phyloP scores from a whole-genome alignment of 2,888 invertebrate genomes.

The Conomelus anceps region DNA sequence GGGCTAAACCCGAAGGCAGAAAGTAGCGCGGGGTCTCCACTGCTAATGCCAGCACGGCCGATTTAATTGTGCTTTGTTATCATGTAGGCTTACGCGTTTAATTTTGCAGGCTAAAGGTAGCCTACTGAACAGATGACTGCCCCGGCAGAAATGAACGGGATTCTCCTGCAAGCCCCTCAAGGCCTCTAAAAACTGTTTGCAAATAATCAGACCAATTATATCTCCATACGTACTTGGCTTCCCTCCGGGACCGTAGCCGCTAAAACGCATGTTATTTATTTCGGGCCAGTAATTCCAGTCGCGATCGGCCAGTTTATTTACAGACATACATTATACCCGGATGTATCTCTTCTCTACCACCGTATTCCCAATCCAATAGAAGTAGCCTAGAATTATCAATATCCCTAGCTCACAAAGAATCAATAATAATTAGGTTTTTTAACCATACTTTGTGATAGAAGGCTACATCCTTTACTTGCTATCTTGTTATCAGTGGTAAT shows the following conservation, averaged over 20 bases:
- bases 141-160: not conserved
- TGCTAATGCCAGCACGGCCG: not conserved
- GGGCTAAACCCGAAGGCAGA: not conserved
- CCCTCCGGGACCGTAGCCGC: not conserved
- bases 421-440: too few species aligned
- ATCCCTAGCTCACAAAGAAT: too few species aligned
- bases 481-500: too few species aligned
- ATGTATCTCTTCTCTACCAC: not conserved
- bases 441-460: too few species aligned
- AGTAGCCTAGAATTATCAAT: not conserved
- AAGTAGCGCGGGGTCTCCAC: not conserved
- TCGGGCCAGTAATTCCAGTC: not conserved
- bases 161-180: not conserved
- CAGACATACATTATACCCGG: not conserved
- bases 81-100: not conserved
- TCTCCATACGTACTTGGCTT: not conserved
- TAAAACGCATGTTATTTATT: not conserved
- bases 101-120: not conserved
- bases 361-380: not conserved
- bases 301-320: not conserved
- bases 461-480: too few species aligned
- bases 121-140: not conserved
- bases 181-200: not conserved
- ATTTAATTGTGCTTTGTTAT: conserved; percentile 9
- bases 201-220: not conserved